These are phyloP conservation scores for Emys orbicularis DNA, from an alignment of 2,797 vertebrate genomes.

Conservation along the genomic window DNA sequence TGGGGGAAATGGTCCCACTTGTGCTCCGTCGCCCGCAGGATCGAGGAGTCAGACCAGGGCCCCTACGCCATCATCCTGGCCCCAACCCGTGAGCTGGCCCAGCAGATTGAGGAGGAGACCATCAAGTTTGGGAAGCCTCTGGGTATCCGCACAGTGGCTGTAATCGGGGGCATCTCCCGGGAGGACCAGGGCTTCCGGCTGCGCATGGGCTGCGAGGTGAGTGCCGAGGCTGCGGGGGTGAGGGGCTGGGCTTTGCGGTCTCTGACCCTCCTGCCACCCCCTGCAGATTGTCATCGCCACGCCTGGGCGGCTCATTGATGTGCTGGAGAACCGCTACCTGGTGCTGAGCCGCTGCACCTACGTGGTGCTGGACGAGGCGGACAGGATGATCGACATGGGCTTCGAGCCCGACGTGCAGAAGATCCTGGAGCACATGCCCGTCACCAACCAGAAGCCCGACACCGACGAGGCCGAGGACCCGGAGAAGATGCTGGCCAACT, in stretches of 20 bases:
- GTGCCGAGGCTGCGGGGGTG: background rate
- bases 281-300: slow-evolving; percentile 96
- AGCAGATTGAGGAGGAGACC: slow-evolving; percentile 99
- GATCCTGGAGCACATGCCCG: slow-evolving; percentile 98
- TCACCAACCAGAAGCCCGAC: slow-evolving; percentile 98
- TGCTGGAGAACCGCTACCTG: slow-evolving; percentile 97
- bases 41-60: slow-evolving; percentile 97
- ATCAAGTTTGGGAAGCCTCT: slow-evolving; percentile 98
- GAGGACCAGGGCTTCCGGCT: slow-evolving; percentile 98
- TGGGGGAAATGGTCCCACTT: rapidly evolving
- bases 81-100: slow-evolving; percentile 96
- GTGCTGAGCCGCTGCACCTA: slow-evolving; percentile 98
- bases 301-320: slow-evolving; percentile 95
- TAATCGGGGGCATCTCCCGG: slow-evolving; percentile 97
- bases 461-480: slow-evolving; percentile 98
- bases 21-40: slow-evolving; percentile 74
- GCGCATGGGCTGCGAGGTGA: slow-evolving; percentile 98
- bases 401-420: slow-evolving; percentile 99
- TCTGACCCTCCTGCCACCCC: rapidly evolving
- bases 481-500: slow-evolving; percentile 97
- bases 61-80: slow-evolving; percentile 97
- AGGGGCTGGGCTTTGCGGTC: rapidly evolving
- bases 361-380: slow-evolving; percentile 96
- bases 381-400: slow-evolving; percentile 99
- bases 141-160: slow-evolving; percentile 96